These are phyloP conservation scores for Talpa occidentalis DNA, from an alignment of 2,113 vertebrate species.

Conservation along the genomic window DNA sequence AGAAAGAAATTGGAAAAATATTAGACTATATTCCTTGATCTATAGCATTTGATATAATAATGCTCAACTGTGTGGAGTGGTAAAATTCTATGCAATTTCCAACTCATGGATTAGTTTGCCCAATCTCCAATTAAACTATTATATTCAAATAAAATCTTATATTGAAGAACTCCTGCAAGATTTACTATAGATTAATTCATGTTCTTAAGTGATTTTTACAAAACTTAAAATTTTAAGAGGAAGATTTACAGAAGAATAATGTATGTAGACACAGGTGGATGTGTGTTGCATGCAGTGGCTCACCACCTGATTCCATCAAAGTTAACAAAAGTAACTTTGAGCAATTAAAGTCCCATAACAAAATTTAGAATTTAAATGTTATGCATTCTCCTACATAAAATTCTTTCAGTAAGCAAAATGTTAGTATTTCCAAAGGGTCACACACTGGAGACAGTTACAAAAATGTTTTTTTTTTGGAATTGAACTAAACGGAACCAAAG, in stretches of 20 bases:
- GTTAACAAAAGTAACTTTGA: neutral
- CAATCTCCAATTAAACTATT: neutral
- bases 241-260: neutral
- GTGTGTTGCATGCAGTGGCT: neutral
- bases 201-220: neutral
- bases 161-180: neutral
- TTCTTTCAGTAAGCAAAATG: neutral
- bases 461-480: neutral
- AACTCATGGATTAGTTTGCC: neutral
- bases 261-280: neutral
- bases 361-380: constrained; percentile 36
- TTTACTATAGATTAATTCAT: neutral
- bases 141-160: neutral
- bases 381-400: neutral
- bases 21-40: neutral
- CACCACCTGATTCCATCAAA: neutral
- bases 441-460: neutral
- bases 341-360: neutral
- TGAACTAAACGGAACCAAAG: neutral
- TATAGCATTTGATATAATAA: neutral
- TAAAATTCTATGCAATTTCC: neutral
- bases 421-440: neutral
- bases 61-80: neutral
- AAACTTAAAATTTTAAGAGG: constrained; percentile 4
- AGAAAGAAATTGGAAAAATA: constrained; percentile 7